Conservation (phyloP, 2,888 invertebrate species). For the Odontothrips loti region DNA sequence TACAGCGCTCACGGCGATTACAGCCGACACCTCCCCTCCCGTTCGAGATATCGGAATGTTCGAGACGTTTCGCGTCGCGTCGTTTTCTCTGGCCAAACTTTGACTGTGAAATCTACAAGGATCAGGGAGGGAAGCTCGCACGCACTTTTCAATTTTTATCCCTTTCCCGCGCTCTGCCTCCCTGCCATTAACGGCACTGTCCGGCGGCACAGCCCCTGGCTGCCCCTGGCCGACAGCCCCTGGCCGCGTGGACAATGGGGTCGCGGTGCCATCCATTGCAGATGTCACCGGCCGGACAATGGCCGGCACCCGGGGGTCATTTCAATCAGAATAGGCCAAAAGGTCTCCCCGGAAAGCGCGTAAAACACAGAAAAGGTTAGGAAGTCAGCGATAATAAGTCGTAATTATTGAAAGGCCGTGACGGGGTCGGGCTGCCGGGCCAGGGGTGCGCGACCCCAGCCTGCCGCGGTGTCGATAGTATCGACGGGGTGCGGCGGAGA, state of each 20-base stretch:
- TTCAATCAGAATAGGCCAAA: constrained; percentile 23
- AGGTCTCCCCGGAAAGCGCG: background rate
- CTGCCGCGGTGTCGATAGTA: background rate
- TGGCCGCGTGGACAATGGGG: background rate
- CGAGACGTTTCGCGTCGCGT: too few relatives aligned
- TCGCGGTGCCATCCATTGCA: constrained; percentile 1
- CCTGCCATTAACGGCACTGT: too few relatives aligned
- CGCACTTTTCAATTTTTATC: too few relatives aligned
- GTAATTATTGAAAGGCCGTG: constrained; percentile 20
- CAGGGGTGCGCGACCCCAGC: background rate
- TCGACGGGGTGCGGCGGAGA: background rate
- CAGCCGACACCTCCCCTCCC: too few relatives aligned
- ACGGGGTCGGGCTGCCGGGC: background rate
- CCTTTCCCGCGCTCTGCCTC: too few relatives aligned
- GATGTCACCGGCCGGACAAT: constrained; percentile 12
- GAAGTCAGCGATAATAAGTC: constrained; percentile 17
- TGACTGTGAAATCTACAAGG: too few relatives aligned
- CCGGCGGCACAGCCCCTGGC: too few relatives aligned
- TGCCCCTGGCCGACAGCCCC: background rate
- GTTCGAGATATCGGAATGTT: too few relatives aligned
- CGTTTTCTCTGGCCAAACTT: too few relatives aligned
- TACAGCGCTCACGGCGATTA: too few relatives aligned
- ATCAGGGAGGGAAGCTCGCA: too few relatives aligned
- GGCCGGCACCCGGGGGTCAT: background rate
- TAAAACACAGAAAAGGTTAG: constrained; percentile 23